A percentile compares a stretch with the other conserved stretches of the same genome.
These are phyloP conservation scores for Dynastes maya DNA, from an alignment of 2,888 invertebrate genomes.

Conservation along the genomic window DNA sequence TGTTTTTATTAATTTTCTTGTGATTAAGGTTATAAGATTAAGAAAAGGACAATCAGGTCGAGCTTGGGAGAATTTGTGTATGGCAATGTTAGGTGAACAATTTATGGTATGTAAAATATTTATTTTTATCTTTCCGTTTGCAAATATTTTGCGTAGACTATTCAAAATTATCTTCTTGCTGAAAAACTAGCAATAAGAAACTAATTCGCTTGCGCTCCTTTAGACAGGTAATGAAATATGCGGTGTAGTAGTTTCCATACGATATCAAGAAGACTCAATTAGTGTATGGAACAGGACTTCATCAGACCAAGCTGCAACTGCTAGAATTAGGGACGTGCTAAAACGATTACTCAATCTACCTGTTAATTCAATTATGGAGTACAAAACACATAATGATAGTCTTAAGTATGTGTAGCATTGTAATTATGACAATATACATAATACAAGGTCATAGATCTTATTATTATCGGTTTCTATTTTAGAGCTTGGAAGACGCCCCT, in stretches of 20 bases:
- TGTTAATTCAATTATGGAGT: slow-evolving; percentile 93
- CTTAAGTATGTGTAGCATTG: slow-evolving; percentile 76
- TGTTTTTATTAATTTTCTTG: background rate
- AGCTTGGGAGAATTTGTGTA: slow-evolving; percentile 98
- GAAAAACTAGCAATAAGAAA: too few relatives aligned
- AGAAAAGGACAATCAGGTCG: slow-evolving; percentile 95
- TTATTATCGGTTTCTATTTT: slow-evolving; percentile 52
- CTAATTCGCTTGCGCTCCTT: slow-evolving; percentile 38
- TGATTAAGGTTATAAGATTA: slow-evolving; percentile 81
- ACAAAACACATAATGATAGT: slow-evolving; percentile 88
- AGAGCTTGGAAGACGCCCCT: slow-evolving; percentile 67
- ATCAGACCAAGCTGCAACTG: slow-evolving; percentile 89
- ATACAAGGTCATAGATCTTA: too few relatives aligned
- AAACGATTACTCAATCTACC: slow-evolving; percentile 96
- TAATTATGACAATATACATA: background rate
- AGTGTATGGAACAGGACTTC: slow-evolving; percentile 98
- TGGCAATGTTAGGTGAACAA: slow-evolving; percentile 99
- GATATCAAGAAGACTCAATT: slow-evolving; percentile 96
- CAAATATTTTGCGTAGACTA: too few relatives aligned
- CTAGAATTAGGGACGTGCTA: slow-evolving; percentile 94
- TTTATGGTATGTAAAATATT: slow-evolving; percentile 80
- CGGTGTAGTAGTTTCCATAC: slow-evolving; percentile 95
- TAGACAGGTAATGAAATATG: slow-evolving; percentile 95
- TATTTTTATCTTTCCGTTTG: too few relatives aligned
- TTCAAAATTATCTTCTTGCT: too few relatives aligned